Evolutionary conservation across 2,888 invertebrate species (phyloP).

Genomic region (Hemicrepidius hirtus): DNA sequence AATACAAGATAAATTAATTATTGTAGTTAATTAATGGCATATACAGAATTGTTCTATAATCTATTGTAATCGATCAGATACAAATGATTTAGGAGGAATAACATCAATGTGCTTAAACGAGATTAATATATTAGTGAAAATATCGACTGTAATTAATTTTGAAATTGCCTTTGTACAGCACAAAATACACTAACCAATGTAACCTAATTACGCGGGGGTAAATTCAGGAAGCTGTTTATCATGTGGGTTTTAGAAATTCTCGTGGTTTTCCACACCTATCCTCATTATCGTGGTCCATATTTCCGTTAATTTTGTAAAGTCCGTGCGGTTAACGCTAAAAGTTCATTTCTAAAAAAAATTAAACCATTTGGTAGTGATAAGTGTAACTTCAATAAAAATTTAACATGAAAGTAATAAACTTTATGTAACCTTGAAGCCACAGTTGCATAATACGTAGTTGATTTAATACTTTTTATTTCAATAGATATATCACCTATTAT

Average conservation of each 20-base stretch:
- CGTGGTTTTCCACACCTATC: conserved; percentile 15
- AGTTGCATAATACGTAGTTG: not conserved
- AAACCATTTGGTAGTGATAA: not conserved
- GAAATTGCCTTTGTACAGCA: conserved; percentile 17
- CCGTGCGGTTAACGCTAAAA: not conserved
- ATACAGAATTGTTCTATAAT: too few species aligned
- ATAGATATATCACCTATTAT: not conserved
- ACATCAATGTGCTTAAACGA: too few species aligned
- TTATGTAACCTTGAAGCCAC: not conserved
- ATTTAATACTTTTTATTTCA: conserved; percentile 5
- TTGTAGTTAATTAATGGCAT: too few species aligned
- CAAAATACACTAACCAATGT: conserved; percentile 7
- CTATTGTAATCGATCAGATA: too few species aligned
- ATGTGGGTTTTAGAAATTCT: conserved; percentile 10
- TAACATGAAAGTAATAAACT: not conserved
- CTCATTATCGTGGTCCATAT: conserved; percentile 13
- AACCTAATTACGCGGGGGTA: conserved; percentile 18
- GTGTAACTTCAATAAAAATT: not conserved
- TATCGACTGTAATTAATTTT: conserved; percentile 16
- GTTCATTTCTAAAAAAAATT: not conserved
- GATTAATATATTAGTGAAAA: not conserved
- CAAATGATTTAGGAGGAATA: too few species aligned
- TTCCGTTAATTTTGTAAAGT: not conserved
- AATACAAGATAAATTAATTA: too few species aligned
- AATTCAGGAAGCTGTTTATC: conserved; percentile 29